Conservation (phyloP, 2,888 invertebrate species). For the Leucania comma region DNA sequence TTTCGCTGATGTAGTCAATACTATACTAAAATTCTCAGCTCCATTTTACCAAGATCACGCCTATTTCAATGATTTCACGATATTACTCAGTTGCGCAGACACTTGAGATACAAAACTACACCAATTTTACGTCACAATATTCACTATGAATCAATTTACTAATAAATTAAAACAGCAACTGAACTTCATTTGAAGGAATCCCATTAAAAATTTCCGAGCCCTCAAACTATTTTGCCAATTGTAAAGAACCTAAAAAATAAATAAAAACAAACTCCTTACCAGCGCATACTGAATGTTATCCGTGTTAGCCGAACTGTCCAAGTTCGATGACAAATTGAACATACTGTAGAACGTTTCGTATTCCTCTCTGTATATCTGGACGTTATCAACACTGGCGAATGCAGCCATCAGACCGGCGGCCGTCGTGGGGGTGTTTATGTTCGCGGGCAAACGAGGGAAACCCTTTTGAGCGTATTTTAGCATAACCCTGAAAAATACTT, state of each 20-base stretch:
- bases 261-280: slow-evolving; percentile 84
- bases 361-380: slow-evolving; percentile 82
- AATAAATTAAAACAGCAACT: too few relatives aligned
- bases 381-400: slow-evolving; percentile 78
- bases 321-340: slow-evolving; percentile 93
- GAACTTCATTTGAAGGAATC: too few relatives aligned
- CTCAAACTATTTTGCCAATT: background rate
- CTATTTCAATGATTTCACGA: too few relatives aligned
- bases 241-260: background rate
- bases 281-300: slow-evolving; percentile 93
- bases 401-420: slow-evolving; percentile 77
- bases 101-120: too few relatives aligned
- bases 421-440: slow-evolving; percentile 59
- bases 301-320: slow-evolving; percentile 91
- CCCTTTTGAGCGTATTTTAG: slow-evolving; percentile 86
- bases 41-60: too few relatives aligned
- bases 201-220: background rate
- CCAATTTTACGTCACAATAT: too few relatives aligned
- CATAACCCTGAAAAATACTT: slow-evolving; percentile 86
- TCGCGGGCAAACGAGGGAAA: slow-evolving; percentile 68
- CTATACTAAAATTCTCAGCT: too few relatives aligned
- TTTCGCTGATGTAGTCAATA: too few relatives aligned
- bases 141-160: too few relatives aligned
- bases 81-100: too few relatives aligned
- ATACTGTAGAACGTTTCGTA: slow-evolving; percentile 91